Evolutionary conservation across 2,888 invertebrate species (phyloP), one percentile per base, ranked within the genome.

Genomic region (Yponomeuta cagnagella): DNA sequence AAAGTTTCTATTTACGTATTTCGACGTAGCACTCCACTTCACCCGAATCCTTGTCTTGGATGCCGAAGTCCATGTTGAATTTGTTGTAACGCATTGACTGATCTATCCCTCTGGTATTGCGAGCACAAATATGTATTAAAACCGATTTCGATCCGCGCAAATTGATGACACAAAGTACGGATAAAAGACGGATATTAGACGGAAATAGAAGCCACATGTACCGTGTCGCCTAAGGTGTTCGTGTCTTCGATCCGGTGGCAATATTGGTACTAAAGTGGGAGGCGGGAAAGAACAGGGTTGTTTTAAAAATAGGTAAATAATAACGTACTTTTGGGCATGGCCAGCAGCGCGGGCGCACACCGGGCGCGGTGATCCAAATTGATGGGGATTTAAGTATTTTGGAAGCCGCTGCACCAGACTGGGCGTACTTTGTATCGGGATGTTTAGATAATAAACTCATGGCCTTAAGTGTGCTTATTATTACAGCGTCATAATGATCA

Each of bases 21-120:
- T 94, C 94, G 80, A 95, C 87, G 93, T 94, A 94, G 89, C 94
- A 94, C 91, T 95, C 95, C 89, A 94, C 90, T 85, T 94, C 94
- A 77, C 95, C 94, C 73, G 94, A 94, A 78, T 93, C 93, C 82
- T 94, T 94, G 88, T 94, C 93, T 84, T 92, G 89, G 87, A 93
- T 94, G 82, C 94, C 94, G 87, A 93, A 93, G 90, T 93, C 93
- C 93, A 95, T 94, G 86, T 80, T 83, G 82, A 78, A 31, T 23
- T 33, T n/a, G n/a, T 70, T 69, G 66, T 68, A 72, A 79, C 80
- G 83, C 88, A 88, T 89, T 84, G 81, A 84, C 80, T 76, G 74
- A 73, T 72, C 48, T 8, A 15, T 33, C 74, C 71, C 71, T 67
- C 72, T 72, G 72, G 75, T 79, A 15, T 58, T 15, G 52, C 52